Percentiles rank a stretch among this genome's conserved stretches.
Evolutionary conservation across 1,140 invertebrate genomes (phyloP).

Genomic region (Episyrphus balteatus): DNA sequence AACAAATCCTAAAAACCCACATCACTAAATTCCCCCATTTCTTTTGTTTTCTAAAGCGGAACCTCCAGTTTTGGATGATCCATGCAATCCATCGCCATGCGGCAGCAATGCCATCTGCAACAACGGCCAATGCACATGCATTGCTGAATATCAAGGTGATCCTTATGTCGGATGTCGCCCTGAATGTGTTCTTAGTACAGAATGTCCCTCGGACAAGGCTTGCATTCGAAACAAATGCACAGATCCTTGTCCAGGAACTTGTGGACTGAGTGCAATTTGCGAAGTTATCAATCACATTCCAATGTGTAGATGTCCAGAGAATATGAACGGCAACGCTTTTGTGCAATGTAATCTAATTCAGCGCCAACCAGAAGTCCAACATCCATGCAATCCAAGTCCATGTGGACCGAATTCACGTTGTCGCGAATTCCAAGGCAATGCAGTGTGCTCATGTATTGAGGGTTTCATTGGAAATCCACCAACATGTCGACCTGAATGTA

Average conservation of each 20-base stretch:
- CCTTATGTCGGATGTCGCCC: conserved; percentile 31
- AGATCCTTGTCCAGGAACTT: conserved; percentile 56
- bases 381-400: conserved; percentile 47
- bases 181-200: conserved; percentile 22
- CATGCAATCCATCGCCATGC: conserved; percentile 59
- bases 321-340: conserved; percentile 35
- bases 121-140: conserved; percentile 42
- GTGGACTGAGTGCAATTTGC: conserved; percentile 54
- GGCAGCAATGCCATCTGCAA: conserved; percentile 53
- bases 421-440: conserved; percentile 39
- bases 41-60: conserved; percentile 37
- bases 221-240: conserved; percentile 52
- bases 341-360: conserved; percentile 29
- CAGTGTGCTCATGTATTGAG: conserved; percentile 49
- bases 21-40: background rate
- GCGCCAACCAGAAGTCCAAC: conserved; percentile 39
- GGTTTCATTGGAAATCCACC: conserved; percentile 56
- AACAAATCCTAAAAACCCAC: conserved; percentile 15
- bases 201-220: conserved; percentile 48
- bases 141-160: conserved; percentile 50
- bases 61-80: conserved; percentile 23
- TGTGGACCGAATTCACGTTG: conserved; percentile 48
- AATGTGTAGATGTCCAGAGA: conserved; percentile 49
- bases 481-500: conserved; percentile 71
- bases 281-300: conserved; percentile 53